Evolutionary conservation across 2,113 vertebrate species (phyloP).

Genomic region (Barnardius zonarius): DNA sequence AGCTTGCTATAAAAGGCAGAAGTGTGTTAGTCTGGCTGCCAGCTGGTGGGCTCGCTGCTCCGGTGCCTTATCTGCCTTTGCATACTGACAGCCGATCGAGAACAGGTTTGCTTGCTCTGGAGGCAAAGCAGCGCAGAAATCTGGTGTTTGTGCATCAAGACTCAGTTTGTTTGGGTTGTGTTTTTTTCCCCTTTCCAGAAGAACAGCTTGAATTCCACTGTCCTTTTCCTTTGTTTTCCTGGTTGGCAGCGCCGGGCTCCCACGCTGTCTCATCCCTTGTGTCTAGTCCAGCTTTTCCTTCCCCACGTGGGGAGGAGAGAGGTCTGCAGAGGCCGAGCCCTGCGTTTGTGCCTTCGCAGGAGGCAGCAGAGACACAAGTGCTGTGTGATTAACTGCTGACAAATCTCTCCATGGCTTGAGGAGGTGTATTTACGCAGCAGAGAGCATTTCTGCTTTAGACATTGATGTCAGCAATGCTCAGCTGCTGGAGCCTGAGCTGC

Average conservation of each 20-base stretch:
- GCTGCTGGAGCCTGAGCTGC: background rate
- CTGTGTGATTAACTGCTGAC: background rate
- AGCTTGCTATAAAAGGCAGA: background rate
- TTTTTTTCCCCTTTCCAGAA: background rate
- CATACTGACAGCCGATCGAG: background rate
- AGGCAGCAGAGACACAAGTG: background rate
- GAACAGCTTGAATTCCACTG: background rate
- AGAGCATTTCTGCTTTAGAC: background rate
- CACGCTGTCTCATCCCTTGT: background rate
- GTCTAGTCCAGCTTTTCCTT: background rate
- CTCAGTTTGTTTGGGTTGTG: background rate
- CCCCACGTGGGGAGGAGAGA: background rate
- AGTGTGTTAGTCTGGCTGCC: background rate
- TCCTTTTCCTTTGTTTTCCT: background rate
- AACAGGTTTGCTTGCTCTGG: background rate
- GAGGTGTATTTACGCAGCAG: background rate
- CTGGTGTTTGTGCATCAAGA: background rate
- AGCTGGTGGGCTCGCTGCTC: background rate
- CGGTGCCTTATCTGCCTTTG: background rate
- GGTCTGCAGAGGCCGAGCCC: fast-evolving
- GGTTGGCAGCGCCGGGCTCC: background rate
- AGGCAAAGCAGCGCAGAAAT: background rate
- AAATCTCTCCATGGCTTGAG: background rate
- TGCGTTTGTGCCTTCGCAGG: fast-evolving
- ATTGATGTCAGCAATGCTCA: background rate